A percentile compares a stretch with the other conserved stretches of the same genome.
phyloP scores from a whole-genome alignment of 2,888 invertebrate genomes.

The Macaria notata region DNA sequence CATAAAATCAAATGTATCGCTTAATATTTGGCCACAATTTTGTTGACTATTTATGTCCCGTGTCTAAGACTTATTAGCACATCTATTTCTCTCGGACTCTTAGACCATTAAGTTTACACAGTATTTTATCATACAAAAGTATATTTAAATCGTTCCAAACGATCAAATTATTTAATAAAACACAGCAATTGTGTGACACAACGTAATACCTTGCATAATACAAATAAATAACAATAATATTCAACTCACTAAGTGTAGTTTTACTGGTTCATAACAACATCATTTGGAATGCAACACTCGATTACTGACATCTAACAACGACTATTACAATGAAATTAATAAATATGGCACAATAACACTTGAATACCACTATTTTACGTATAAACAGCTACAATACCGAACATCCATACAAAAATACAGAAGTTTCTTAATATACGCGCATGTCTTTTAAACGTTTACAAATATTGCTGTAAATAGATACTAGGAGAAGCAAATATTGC shows the following conservation, averaged over 20 bases:
- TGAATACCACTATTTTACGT: constrained; percentile 23
- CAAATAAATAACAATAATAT: constrained; percentile 9
- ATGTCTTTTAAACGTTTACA: constrained; percentile 16
- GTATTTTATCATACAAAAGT: neutral
- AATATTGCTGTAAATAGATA: constrained; percentile 7
- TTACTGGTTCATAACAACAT: constrained; percentile 21
- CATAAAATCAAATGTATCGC: neutral
- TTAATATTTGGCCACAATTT: constrained; percentile 41
- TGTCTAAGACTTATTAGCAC: constrained; percentile 9
- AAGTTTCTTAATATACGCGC: constrained; percentile 33
- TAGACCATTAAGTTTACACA: too few relatives aligned
- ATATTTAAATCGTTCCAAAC: constrained; percentile 54
- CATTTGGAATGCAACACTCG: constrained; percentile 56
- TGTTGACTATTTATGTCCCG: constrained; percentile 45
- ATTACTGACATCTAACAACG: constrained; percentile 24
- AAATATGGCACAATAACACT: constrained; percentile 5
- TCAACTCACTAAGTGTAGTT: constrained; percentile 18
- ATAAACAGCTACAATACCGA: constrained; percentile 38
- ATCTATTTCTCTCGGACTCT: neutral
- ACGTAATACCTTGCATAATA: neutral
- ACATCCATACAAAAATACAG: constrained; percentile 68
- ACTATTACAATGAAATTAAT: constrained; percentile 20
- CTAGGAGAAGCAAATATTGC: constrained; percentile 5
- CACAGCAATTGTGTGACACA: neutral
- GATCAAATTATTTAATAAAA: constrained; percentile 36